These are phyloP conservation scores for Xestia xanthographa DNA, from an alignment of 2,888 invertebrate genomes.

Conservation along the genomic window DNA sequence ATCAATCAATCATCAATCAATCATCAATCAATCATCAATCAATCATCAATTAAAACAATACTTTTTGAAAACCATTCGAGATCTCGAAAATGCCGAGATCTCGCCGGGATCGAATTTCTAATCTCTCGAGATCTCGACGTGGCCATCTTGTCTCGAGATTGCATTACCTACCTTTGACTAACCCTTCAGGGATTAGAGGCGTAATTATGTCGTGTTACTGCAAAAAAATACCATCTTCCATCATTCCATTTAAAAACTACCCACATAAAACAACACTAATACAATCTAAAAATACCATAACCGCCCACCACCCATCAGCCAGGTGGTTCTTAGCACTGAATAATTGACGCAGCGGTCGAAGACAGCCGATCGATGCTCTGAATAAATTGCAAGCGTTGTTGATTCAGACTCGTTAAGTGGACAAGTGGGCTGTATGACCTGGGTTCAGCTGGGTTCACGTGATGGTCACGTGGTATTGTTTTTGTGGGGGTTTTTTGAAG, in stretches of 20 bases:
- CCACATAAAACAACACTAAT: not conserved
- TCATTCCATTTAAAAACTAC: not conserved
- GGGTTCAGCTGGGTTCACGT: slow-evolving; percentile 21
- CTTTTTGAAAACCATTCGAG: no score
- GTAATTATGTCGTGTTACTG: not conserved
- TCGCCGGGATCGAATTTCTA: no score
- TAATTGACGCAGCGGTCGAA: slow-evolving; percentile 70
- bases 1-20: no score
- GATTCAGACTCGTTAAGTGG: slow-evolving; percentile 47
- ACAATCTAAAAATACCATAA: slow-evolving; percentile 29
- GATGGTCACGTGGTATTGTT: not conserved
- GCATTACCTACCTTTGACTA: no score
- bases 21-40: no score
- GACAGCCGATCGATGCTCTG: slow-evolving; percentile 68
- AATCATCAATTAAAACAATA: no score
- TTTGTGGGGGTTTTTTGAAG: not conserved
- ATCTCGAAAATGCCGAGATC: no score
- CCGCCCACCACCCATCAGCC: slow-evolving; percentile 33
- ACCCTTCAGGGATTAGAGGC: rapidly evolving
- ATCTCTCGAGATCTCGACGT: no score
- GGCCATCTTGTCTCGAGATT: no score
- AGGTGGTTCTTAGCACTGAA: slow-evolving; percentile 71
- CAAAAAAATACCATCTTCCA: not conserved
- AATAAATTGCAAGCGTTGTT: slow-evolving; percentile 67
- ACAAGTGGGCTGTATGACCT: slow-evolving; percentile 33